phyloP scores from a whole-genome alignment of 2,888 invertebrate genomes.

The Drosophila antonietae region DNA sequence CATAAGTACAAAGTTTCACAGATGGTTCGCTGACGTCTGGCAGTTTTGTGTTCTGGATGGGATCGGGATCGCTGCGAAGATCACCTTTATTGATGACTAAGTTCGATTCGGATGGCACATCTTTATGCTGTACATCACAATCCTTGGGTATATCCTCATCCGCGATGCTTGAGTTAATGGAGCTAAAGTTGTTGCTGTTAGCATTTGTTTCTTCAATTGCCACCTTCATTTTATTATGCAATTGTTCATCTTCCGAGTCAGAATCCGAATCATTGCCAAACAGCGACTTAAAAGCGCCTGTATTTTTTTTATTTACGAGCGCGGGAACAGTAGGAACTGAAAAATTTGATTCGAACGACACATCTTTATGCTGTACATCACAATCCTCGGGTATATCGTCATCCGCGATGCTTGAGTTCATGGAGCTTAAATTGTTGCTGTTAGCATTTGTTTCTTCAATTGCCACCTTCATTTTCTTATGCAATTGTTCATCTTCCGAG shows the following conservation, averaged over 20 bases:
- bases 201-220: not conserved
- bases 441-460: too few species aligned
- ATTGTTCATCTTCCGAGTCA: not conserved
- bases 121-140: too few species aligned
- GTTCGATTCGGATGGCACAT: not conserved
- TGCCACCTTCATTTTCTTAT: not conserved
- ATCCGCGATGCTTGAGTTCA: not conserved
- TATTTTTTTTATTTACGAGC: not conserved
- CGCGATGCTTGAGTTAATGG: not conserved
- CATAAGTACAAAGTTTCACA: not conserved
- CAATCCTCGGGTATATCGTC: not conserved
- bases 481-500: not conserved
- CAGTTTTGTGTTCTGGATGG: not conserved
- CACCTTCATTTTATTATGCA: not conserved
- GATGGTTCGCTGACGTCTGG: not conserved
- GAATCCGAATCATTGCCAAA: slow-evolving; percentile 18
- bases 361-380: not conserved
- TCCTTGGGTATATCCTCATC: not conserved
- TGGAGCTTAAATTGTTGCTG: not conserved
- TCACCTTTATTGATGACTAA: not conserved
- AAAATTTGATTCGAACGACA: not conserved
- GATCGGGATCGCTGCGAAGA: not conserved
- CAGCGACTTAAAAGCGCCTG: not conserved
- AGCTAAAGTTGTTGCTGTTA: not conserved
- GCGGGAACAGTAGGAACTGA: too few species aligned